Conservation (phyloP, 2,113 vertebrate species). For the Ursus arctos region DNA sequence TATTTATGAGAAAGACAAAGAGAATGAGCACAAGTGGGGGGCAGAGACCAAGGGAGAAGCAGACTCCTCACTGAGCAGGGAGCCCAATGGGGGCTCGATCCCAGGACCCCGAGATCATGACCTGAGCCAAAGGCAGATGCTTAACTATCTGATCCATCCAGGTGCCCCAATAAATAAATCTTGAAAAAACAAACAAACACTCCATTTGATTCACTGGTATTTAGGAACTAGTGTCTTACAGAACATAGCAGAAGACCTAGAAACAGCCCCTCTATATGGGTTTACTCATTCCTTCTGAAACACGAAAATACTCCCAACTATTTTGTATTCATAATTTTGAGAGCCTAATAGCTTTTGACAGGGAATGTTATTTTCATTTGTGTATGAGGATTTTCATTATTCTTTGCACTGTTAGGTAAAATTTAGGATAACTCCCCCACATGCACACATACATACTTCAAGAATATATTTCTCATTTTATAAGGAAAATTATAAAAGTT, state of each 20-base stretch:
- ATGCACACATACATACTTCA: background rate
- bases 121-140: background rate
- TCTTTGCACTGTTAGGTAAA: background rate
- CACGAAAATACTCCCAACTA: constrained; percentile 47
- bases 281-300: constrained; percentile 48
- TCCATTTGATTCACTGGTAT: constrained; percentile 53
- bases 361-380: constrained; percentile 59
- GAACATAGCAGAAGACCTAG: constrained; percentile 35
- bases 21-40: background rate
- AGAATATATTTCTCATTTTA: constrained; percentile 47
- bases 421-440: background rate
- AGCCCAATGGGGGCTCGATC: background rate
- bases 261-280: constrained; percentile 10
- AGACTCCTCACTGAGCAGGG: background rate
- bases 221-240: constrained; percentile 58
- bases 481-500: constrained; percentile 49
- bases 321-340: constrained; percentile 55
- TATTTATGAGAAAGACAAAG: no score
- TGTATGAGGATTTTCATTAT: background rate
- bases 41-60: background rate
- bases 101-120: background rate
- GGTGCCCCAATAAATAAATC: background rate
- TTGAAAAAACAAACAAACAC: background rate
- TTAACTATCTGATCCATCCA: background rate
- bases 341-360: constrained; percentile 44